Evolutionary conservation across 2,113 vertebrate species (phyloP).

Genomic region (Saguinus midas): DNA sequence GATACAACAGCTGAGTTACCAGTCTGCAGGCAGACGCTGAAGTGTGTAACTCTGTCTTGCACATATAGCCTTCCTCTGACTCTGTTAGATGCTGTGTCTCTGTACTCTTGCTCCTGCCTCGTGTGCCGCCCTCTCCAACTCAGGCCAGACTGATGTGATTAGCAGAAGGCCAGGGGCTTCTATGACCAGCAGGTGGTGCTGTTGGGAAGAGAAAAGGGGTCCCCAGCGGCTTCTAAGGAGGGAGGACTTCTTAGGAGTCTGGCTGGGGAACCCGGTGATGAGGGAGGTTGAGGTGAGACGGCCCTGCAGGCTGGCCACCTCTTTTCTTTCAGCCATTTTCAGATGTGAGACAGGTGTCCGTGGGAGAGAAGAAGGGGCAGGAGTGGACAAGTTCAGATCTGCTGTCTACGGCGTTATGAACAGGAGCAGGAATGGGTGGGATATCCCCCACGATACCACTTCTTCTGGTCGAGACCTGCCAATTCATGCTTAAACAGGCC

Average conservation of each 20-base stretch:
- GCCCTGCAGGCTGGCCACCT: too few relatives aligned
- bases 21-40: too few relatives aligned
- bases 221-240: not conserved
- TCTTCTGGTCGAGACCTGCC: not conserved
- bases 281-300: not conserved
- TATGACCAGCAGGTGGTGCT: constrained; percentile 56
- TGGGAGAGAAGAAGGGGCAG: not conserved
- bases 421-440: not conserved
- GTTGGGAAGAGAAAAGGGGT: not conserved
- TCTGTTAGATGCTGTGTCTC: not conserved
- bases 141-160: not conserved
- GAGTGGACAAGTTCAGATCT: not conserved
- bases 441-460: not conserved
- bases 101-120: too few relatives aligned
- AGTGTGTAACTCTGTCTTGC: not conserved
- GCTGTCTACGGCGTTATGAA: not conserved
- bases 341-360: not conserved
- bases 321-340: not conserved
- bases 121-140: not conserved
- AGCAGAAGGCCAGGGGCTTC: not conserved
- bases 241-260: not conserved
- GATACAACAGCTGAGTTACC: too few relatives aligned
- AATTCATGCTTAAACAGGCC: not conserved
- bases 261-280: too few relatives aligned
- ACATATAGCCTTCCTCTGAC: not conserved